Evolutionary conservation across 2,888 invertebrate species (phyloP), one percentile per base, ranked within the genome.

Genomic region (Sinodicranocentrus sp.): DNA sequence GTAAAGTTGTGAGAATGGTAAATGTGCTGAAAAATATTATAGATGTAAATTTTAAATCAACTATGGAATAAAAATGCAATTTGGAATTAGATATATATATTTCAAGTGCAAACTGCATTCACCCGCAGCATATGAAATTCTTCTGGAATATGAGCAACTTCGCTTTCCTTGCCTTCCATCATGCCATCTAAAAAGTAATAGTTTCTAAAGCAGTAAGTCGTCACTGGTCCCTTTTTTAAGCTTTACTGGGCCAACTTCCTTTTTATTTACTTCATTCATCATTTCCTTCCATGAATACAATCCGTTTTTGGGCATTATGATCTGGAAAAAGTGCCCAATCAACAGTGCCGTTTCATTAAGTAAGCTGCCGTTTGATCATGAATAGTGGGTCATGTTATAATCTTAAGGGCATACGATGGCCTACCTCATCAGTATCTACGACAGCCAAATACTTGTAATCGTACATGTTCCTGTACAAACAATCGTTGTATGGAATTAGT

Each of bases 401-500:
- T 39, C 39, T 8, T 39, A 5, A 39, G 39, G 5, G 13, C 39
- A 39, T 13, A 39, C 5, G 39, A 39, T 39, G 23, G 5, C 21
- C 54, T 43, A 91, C 89, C 88, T 92, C 92, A 87, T 92, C 92
- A 1, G 90, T 90, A 84, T 92, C 92, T n/a, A 91, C 88, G 19
- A 92, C 89, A 2, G 91, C 89, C 0, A 91, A 87, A 85, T 89
- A 90, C 43, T 90, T 88, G 87, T 91, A 91, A 1, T 89, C 89
- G 75, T 90, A 89, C 75, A 91, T 88, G 86, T 91, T 90, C 84
- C 89, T 88, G 87, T 91, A 91, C 59, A 92, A 89, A 84, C 92
- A 92, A 86, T 92, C 92, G 85, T 92, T 92, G 89, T 91, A 92
- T 1, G 91, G 91, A 54, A 92, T 90, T 17, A 92, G 86, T 85